Evolutionary conservation across 2,113 vertebrate species (phyloP).

Genomic region (Columba livia): DNA sequence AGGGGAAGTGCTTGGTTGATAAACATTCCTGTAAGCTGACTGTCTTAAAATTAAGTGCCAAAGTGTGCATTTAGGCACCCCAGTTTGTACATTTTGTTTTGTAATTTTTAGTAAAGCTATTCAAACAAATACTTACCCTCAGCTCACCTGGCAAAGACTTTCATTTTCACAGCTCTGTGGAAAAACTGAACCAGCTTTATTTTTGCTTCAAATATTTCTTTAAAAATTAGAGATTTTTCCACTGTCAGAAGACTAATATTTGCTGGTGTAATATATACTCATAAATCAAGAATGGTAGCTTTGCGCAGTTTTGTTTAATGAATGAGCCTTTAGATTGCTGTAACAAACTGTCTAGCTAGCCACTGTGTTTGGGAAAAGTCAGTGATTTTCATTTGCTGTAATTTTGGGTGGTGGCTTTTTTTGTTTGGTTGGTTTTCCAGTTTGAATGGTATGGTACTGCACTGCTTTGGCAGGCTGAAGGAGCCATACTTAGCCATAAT

Average conservation of each 20-base stretch:
- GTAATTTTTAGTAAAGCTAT: slow-evolving; percentile 4
- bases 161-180: slow-evolving; percentile 53
- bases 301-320: slow-evolving; percentile 21
- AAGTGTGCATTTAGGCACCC: not conserved
- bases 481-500: not conserved
- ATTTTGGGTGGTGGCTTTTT: not conserved
- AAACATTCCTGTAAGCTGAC: not conserved
- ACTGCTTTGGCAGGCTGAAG: not conserved
- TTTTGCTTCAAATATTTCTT: slow-evolving; percentile 23
- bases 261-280: slow-evolving; percentile 20
- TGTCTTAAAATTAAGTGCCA: not conserved
- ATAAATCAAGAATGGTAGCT: slow-evolving; percentile 26
- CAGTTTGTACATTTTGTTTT: not conserved
- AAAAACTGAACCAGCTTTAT: slow-evolving; percentile 50
- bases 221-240: slow-evolving; percentile 45
- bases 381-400: not conserved
- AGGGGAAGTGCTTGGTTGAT: not conserved
- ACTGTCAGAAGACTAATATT: slow-evolving; percentile 11
- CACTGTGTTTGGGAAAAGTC: not conserved
- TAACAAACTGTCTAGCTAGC: not conserved
- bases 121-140: slow-evolving; percentile 31
- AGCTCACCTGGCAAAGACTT: slow-evolving; percentile 56
- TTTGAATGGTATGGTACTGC: not conserved
- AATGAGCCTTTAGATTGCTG: slow-evolving; percentile 27
- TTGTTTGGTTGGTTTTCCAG: not conserved